Conservation (phyloP, 2,113 vertebrate genomes). For the Osmerus eperlanus region DNA sequence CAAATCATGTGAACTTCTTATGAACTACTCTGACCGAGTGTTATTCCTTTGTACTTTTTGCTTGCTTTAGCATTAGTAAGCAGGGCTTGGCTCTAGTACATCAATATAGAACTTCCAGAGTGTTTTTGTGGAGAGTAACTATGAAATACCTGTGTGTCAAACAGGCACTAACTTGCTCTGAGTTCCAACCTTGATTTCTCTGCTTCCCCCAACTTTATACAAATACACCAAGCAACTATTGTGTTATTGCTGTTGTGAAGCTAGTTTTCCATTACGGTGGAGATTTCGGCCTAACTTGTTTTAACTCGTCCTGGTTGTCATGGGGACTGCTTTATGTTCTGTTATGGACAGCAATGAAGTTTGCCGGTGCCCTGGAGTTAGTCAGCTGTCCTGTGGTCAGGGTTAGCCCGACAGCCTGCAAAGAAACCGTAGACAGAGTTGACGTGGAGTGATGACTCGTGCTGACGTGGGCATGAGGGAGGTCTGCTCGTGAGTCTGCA, state of each 20-base stretch:
- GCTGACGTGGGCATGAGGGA: not conserved
- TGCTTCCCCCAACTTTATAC: not conserved
- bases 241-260: slow-evolving; percentile 11
- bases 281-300: slow-evolving; percentile 9
- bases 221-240: not conserved
- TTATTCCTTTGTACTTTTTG: not conserved
- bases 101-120: not conserved
- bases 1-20: no score
- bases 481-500: not conserved
- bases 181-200: not conserved
- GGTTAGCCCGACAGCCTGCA: slow-evolving; percentile 1
- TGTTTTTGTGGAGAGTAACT: no score
- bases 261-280: not conserved
- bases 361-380: not conserved
- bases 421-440: slow-evolving; percentile 26
- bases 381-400: not conserved
- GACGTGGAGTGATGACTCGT: not conserved
- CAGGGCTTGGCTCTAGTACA: not conserved
- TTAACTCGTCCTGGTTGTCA: slow-evolving; percentile 37
- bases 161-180: slow-evolving; percentile 41
- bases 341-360: not conserved
- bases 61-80: no score
- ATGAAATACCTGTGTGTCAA: slow-evolving; percentile 8
- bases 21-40: no score
- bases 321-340: not conserved